A percentile compares a stretch with the other conserved stretches of the same genome.
phyloP scores from a whole-genome alignment of 1,140 invertebrate species.

The Laupala kohalensis region DNA sequence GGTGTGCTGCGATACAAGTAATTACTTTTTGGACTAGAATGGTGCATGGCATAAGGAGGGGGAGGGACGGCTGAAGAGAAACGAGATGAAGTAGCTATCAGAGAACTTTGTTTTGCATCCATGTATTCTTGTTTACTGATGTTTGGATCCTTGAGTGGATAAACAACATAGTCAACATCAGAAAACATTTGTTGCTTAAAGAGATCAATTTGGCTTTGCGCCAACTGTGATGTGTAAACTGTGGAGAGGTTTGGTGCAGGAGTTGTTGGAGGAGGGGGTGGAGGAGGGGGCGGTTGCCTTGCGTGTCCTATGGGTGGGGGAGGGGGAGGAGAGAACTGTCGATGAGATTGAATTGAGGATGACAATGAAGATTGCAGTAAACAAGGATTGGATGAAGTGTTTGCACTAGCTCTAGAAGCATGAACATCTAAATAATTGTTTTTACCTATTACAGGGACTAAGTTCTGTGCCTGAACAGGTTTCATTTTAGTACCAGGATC shows the following conservation, averaged over 20 bases:
- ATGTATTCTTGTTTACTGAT: conserved; percentile 80
- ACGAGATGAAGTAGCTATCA: conserved; percentile 42
- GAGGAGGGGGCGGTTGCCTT: conserved; percentile 31
- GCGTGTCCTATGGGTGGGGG: conserved; percentile 36
- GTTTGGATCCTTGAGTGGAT: conserved; percentile 73
- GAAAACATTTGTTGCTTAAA: conserved; percentile 78
- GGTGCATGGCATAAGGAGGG: conserved; percentile 37
- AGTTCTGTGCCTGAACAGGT: conserved; percentile 25
- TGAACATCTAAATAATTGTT: conserved; percentile 56
- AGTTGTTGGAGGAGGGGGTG: conserved; percentile 38
- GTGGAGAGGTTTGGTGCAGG: conserved; percentile 40
- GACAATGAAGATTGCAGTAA: conserved; percentile 23
- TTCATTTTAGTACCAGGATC: conserved; percentile 40
- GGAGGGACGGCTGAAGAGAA: conserved; percentile 28
- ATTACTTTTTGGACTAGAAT: conserved; percentile 41
- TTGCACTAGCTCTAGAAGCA: conserved; percentile 32
- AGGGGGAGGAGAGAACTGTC: conserved; percentile 21
- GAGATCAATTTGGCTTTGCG: conserved; percentile 62
- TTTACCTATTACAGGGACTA: conserved; percentile 39
- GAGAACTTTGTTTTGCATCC: conserved; percentile 64
- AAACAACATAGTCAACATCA: conserved; percentile 80
- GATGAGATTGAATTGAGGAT: conserved; percentile 27
- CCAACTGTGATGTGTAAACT: conserved; percentile 50
- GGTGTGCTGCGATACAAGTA: conserved; percentile 68
- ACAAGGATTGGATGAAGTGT: conserved; percentile 13